Evolutionary conservation across 2,113 vertebrate genomes (phyloP).

Genomic region (Ascaphus truei): DNA sequence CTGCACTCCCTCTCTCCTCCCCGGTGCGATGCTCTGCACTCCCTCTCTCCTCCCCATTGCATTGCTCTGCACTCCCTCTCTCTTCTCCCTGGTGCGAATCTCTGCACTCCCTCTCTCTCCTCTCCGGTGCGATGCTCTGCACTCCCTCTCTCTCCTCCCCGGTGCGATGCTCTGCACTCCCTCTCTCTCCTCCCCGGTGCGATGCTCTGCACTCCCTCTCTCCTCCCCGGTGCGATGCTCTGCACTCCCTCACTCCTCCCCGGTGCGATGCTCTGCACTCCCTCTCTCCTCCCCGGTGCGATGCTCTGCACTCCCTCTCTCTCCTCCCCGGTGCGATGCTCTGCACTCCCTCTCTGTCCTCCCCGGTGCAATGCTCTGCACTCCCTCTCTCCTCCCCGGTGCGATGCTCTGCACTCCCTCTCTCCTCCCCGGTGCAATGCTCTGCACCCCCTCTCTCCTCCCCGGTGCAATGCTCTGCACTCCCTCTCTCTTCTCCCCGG

Average conservation of each 20-base stretch:
- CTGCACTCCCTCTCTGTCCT: background rate
- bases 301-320: background rate
- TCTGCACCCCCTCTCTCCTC: background rate
- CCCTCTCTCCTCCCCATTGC: background rate
- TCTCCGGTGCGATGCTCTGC: too few species aligned
- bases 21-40: background rate
- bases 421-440: too few species aligned
- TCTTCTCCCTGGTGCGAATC: background rate
- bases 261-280: background rate
- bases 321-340: too few species aligned
- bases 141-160: background rate
- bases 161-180: background rate
- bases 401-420: background rate
- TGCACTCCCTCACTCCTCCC: background rate
- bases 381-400: background rate
- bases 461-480: background rate
- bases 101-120: background rate
- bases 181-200: background rate
- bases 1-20: background rate
- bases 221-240: too few species aligned
- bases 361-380: background rate
- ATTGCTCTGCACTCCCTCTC: background rate
- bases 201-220: background rate
- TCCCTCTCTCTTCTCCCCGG: background rate
- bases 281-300: background rate